These are phyloP conservation scores for Megamerina dolium DNA, from an alignment of 2,888 invertebrate species.

Conservation along the genomic window DNA sequence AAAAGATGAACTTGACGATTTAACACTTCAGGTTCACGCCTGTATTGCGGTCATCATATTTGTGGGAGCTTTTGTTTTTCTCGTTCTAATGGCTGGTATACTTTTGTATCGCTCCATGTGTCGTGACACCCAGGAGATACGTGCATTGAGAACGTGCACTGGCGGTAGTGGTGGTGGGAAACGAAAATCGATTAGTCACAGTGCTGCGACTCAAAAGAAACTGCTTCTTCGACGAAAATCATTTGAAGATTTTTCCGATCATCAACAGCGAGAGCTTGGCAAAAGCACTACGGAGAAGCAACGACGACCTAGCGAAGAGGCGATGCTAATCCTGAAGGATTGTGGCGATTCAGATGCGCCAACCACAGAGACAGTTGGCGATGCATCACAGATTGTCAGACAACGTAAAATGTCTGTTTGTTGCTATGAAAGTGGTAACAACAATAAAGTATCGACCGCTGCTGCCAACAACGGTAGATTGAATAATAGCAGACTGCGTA, in stretches of 20 bases:
- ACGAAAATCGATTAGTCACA: conserved; percentile 9
- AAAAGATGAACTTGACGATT: conserved; percentile 59
- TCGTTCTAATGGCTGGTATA: conserved; percentile 39
- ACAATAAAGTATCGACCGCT: conserved; percentile 25
- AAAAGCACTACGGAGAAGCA: conserved; percentile 28
- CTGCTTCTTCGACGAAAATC: conserved; percentile 55
- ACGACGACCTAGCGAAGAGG: conserved; percentile 71
- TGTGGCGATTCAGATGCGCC: conserved; percentile 29
- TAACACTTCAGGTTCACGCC: conserved; percentile 56
- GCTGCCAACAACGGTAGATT: conserved; percentile 15
- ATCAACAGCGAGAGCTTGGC: conserved; percentile 25
- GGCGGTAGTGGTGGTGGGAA: too few relatives aligned
- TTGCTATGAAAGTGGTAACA: conserved; percentile 40
- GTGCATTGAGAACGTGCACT: conserved; percentile 17
- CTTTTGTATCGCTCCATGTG: conserved; percentile 42
- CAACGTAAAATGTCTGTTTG: conserved; percentile 44
- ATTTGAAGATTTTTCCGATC: conserved; percentile 57
- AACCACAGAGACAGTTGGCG: conserved; percentile 3
- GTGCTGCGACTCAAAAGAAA: conserved; percentile 22
- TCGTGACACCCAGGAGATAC: conserved; percentile 32
- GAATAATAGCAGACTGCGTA: conserved; percentile 26
- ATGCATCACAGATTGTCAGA: conserved; percentile 13
- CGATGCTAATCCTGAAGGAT: conserved; percentile 56
- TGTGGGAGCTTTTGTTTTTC: conserved; percentile 41
- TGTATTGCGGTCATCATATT: conserved; percentile 44